Percentiles rank a stretch among this genome's conserved stretches.
phyloP scores from a whole-genome alignment of 2,888 invertebrate species.

The Plebejus argus region DNA sequence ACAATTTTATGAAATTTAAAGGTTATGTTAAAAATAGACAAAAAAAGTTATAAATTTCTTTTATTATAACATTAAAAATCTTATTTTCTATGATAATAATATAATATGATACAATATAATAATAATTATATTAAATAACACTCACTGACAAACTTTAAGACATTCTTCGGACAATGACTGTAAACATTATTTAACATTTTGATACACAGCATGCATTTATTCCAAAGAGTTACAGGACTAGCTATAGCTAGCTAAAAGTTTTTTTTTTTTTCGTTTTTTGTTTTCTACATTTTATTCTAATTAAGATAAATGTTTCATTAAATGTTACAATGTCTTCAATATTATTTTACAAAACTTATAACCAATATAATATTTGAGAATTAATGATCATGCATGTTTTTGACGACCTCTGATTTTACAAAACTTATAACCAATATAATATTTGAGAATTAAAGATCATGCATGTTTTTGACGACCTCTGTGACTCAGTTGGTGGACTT shows the following conservation, averaged over 20 bases:
- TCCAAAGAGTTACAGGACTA: background rate
- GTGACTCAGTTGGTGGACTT: too few relatives aligned
- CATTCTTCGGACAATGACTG: background rate
- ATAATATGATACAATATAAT: too few relatives aligned
- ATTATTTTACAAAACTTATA: too few relatives aligned
- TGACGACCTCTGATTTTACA: too few relatives aligned
- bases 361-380: too few relatives aligned
- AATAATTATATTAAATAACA: constrained; percentile 3
- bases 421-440: too few relatives aligned
- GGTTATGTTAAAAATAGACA: background rate
- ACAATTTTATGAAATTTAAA: background rate
- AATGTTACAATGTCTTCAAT: too few relatives aligned
- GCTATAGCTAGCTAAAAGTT: background rate
- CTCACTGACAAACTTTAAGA: constrained; percentile 1
- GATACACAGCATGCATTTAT: background rate
- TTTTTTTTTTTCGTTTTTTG: too few relatives aligned
- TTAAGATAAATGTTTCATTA: too few relatives aligned
- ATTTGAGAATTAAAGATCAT: too few relatives aligned
- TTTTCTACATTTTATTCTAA: background rate
- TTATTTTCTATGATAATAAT: background rate
- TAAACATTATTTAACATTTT: background rate
- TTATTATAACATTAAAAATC: constrained; percentile 11
- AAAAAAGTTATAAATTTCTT: background rate
- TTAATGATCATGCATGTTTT: too few relatives aligned
- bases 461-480: too few relatives aligned